These are phyloP conservation scores for Rhizomys pruinosus DNA, from an alignment of 2,113 vertebrate genomes.

Conservation along the genomic window DNA sequence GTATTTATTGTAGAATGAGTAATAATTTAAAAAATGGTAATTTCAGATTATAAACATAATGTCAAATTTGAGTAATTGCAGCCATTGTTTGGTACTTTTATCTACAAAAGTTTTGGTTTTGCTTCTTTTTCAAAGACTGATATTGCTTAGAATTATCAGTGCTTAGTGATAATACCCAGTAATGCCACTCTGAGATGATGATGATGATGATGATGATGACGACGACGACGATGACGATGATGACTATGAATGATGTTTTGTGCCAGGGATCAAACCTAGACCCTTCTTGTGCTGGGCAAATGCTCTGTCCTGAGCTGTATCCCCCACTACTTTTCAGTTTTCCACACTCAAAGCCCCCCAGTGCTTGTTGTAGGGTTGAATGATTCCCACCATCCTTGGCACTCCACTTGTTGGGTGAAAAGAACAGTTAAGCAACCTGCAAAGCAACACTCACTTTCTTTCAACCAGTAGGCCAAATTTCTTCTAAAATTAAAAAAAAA, in stretches of 20 bases:
- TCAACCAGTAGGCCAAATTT: neutral
- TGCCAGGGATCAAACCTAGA: neutral
- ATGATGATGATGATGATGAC: too few relatives aligned
- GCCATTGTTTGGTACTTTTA: neutral
- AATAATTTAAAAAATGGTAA: neutral
- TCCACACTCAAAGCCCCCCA: neutral
- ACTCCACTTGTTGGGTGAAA: neutral
- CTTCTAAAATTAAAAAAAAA: conserved; percentile 35
- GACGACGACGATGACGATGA: too few relatives aligned
- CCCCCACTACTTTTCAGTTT: neutral
- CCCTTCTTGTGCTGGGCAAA: neutral
- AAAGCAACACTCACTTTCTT: conserved; percentile 40
- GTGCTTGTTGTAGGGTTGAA: neutral
- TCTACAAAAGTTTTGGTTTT: neutral
- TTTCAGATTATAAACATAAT: neutral
- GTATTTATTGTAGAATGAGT: neutral
- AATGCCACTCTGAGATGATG: too few relatives aligned
- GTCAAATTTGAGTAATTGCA: conserved; percentile 32
- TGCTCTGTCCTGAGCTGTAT: neutral
- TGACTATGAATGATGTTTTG: too few relatives aligned
- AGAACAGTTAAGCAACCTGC: neutral
- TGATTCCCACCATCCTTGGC: neutral
- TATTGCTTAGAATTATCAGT: neutral
- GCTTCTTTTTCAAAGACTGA: neutral
- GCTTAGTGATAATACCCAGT: neutral